Percentiles rank a stretch among this genome's conserved stretches.
phyloP scores from a whole-genome alignment of 2,888 invertebrate species.

The Noctua comes region DNA sequence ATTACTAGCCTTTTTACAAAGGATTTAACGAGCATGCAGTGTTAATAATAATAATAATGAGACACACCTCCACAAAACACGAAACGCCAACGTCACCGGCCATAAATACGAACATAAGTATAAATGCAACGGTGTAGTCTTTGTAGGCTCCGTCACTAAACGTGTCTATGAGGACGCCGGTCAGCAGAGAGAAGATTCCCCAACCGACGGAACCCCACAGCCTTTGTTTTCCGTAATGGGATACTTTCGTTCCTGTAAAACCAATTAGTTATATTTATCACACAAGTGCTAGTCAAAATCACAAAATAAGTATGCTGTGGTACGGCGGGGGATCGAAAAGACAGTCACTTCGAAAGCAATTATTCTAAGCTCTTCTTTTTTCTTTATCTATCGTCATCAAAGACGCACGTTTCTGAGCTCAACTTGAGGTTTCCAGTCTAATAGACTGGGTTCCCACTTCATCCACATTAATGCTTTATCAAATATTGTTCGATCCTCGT shows the following conservation, averaged over 20 bases:
- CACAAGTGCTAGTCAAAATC: neutral
- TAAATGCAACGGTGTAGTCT: constrained; percentile 95
- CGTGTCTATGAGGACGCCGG: constrained; percentile 94
- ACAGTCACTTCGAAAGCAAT: neutral
- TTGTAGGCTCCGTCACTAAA: constrained; percentile 93
- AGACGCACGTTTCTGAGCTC: neutral
- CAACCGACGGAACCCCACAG: constrained; percentile 97
- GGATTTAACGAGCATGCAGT: neutral
- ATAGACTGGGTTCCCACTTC: neutral
- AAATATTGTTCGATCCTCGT: no score
- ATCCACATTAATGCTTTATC: neutral
- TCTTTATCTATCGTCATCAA: neutral
- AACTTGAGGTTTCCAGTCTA: neutral
- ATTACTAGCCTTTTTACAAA: neutral
- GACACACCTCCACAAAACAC: constrained; percentile 90
- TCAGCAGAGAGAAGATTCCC: constrained; percentile 94
- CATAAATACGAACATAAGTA: constrained; percentile 92
- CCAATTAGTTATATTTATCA: neutral
- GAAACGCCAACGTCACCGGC: constrained; percentile 92
- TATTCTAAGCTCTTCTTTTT: neutral
- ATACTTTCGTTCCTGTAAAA: constrained; percentile 91
- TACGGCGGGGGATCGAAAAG: neutral
- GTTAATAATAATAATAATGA: neutral
- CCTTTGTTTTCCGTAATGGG: constrained; percentile 95
- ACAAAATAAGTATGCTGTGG: neutral